A percentile compares a stretch with the other conserved stretches of the same genome.
phyloP scores from a whole-genome alignment of 2,888 invertebrate species.

The Pristionchus arcanus region DNA sequence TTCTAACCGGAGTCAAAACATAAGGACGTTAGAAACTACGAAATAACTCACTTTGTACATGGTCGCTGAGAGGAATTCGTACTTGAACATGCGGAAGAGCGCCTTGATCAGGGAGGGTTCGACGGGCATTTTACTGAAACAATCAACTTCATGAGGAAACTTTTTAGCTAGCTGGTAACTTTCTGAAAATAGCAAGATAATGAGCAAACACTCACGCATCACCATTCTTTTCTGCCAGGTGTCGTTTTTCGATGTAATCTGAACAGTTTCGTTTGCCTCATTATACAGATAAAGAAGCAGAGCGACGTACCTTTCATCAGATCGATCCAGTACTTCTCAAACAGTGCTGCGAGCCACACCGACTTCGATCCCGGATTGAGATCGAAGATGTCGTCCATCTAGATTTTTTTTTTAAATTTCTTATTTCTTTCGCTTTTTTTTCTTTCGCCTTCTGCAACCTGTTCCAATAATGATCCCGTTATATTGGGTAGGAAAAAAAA shows the following conservation, averaged over 20 bases:
- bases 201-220: not conserved
- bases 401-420: not conserved
- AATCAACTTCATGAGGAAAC: too few relatives aligned
- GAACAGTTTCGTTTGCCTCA: too few relatives aligned
- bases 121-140: constrained; percentile 51
- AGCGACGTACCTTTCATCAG: constrained; percentile 61
- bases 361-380: constrained; percentile 70
- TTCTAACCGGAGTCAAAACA: not conserved
- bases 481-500: too few relatives aligned
- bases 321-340: constrained; percentile 72
- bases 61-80: constrained; percentile 90
- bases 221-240: not conserved
- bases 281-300: too few relatives aligned
- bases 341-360: constrained; percentile 64
- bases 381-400: constrained; percentile 72
- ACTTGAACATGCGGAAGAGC: constrained; percentile 90
- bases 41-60: constrained; percentile 61
- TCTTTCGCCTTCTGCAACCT: too few relatives aligned
- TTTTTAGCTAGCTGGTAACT: too few relatives aligned
- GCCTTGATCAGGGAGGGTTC: constrained; percentile 90
- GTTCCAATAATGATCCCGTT: too few relatives aligned
- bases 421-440: not conserved
- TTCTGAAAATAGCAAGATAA: too few relatives aligned
- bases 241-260: not conserved
- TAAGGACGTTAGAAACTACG: not conserved